Evolutionary conservation across 2,888 invertebrate species (phyloP).

Genomic region (Conops quadrifasciatus): DNA sequence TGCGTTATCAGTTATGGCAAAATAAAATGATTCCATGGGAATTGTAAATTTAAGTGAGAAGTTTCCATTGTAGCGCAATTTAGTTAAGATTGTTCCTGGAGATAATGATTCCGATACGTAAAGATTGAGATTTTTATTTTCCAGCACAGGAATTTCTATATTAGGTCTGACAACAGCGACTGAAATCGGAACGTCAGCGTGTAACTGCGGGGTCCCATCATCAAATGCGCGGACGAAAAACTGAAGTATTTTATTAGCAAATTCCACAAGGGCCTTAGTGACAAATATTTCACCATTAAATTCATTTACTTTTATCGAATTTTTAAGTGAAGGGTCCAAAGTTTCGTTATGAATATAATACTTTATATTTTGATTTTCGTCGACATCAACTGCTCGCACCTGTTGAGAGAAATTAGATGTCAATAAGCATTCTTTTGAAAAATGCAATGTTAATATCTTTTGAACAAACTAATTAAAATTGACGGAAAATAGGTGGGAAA

Average conservation of each 20-base stretch:
- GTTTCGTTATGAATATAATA: slow-evolving; percentile 80
- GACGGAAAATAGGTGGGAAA: too few relatives aligned
- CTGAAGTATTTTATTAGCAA: slow-evolving; percentile 77
- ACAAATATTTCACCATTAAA: slow-evolving; percentile 78
- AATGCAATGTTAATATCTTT: background rate
- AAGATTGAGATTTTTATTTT: slow-evolving; percentile 77
- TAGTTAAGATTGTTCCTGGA: slow-evolving; percentile 74
- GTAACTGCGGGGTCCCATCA: slow-evolving; percentile 77
- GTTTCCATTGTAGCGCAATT: slow-evolving; percentile 73
- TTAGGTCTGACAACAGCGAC: slow-evolving; percentile 78
- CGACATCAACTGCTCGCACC: slow-evolving; percentile 70
- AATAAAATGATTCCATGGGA: slow-evolving; percentile 71
- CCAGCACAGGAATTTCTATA: slow-evolving; percentile 77
- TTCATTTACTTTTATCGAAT: slow-evolving; percentile 79
- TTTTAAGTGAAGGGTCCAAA: slow-evolving; percentile 70
- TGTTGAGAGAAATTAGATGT: slow-evolving; percentile 40
- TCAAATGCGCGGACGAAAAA: slow-evolving; percentile 91
- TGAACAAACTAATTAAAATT: background rate
- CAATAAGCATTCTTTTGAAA: background rate
- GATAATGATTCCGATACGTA: slow-evolving; percentile 82
- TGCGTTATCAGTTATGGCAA: slow-evolving; percentile 76
- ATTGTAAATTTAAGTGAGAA: slow-evolving; percentile 72
- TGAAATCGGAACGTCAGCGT: slow-evolving; percentile 83
- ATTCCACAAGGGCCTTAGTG: slow-evolving; percentile 70
- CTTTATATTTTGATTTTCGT: slow-evolving; percentile 77